phyloP scores from a whole-genome alignment of 2,888 invertebrate species.

The Tachina fera region DNA sequence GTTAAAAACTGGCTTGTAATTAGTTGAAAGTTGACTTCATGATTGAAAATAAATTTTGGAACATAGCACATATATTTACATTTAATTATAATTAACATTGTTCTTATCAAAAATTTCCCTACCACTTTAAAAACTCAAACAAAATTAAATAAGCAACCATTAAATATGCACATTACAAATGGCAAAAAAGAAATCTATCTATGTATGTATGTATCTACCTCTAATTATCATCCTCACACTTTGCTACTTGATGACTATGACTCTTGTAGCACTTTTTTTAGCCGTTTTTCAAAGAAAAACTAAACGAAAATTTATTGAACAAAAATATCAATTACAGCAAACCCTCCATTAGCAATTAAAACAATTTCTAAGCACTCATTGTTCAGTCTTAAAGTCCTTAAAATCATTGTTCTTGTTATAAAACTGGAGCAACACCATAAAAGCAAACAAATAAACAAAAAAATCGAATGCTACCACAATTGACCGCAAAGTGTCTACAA shows the following conservation, averaged over 20 bases:
- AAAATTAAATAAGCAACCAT: background rate
- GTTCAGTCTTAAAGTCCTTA: constrained; percentile 19
- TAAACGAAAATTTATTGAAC: background rate
- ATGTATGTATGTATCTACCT: constrained; percentile 1
- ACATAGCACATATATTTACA: background rate
- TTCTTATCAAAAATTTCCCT: too few relatives aligned
- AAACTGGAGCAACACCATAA: constrained; percentile 25
- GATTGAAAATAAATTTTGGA: background rate
- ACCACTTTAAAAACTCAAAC: background rate
- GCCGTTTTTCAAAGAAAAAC: constrained; percentile 10
- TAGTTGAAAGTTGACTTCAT: background rate
- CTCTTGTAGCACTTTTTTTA: constrained; percentile 30
- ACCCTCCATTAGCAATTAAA: constrained; percentile 60
- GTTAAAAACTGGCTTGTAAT: background rate
- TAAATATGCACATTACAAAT: background rate
- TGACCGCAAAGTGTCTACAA: constrained; percentile 65
- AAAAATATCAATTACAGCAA: constrained; percentile 58
- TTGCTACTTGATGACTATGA: constrained; percentile 16
- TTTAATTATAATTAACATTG: too few relatives aligned
- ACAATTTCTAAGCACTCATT: constrained; percentile 47
- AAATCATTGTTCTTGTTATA: background rate
- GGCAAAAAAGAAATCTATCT: too few relatives aligned
- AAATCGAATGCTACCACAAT: constrained; percentile 35
- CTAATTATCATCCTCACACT: constrained; percentile 20
- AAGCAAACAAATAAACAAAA: constrained; percentile 1